Percentiles rank a stretch among this genome's conserved stretches.
These are phyloP conservation scores for Laodelphax striatellus DNA, from an alignment of 1,140 invertebrate genomes.

Conservation along the genomic window DNA sequence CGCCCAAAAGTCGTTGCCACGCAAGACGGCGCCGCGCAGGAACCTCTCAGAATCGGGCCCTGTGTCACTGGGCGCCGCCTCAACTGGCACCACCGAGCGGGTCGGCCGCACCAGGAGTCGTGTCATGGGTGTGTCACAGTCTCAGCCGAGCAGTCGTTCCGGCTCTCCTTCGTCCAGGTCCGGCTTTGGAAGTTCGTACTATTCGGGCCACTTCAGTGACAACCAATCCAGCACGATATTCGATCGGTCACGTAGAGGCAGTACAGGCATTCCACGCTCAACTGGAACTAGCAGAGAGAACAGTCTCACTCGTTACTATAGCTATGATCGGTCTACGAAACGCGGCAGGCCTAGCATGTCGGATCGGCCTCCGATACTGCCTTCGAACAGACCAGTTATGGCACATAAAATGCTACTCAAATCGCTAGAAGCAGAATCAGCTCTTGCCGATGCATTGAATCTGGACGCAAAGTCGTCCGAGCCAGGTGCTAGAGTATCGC, in stretches of 20 bases:
- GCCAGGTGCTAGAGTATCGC: neutral
- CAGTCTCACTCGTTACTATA: constrained; percentile 44
- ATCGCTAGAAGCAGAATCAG: constrained; percentile 77
- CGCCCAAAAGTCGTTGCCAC: no score
- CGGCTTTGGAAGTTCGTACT: constrained; percentile 41
- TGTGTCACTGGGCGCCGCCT: neutral
- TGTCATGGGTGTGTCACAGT: constrained; percentile 68
- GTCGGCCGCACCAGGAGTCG: constrained; percentile 45
- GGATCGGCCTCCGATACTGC: constrained; percentile 17
- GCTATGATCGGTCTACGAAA: neutral
- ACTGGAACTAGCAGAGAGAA: constrained; percentile 55
- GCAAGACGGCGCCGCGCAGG: neutral
- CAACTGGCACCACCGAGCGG: constrained; percentile 36
- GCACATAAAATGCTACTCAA: constrained; percentile 76
- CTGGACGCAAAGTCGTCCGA: neutral
- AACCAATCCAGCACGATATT: neutral
- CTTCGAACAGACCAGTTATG: constrained; percentile 44
- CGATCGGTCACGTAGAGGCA: constrained; percentile 32
- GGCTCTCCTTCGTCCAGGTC: constrained; percentile 75
- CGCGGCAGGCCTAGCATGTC: neutral
- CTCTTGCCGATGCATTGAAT: constrained; percentile 52
- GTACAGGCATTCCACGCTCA: constrained; percentile 57
- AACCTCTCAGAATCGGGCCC: constrained; percentile 12
- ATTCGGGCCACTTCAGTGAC: neutral
- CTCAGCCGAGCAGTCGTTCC: constrained; percentile 77